Evolutionary conservation across 64 coral and sea anemone genomes (phyloP).

Genomic region (Porites lutea): DNA sequence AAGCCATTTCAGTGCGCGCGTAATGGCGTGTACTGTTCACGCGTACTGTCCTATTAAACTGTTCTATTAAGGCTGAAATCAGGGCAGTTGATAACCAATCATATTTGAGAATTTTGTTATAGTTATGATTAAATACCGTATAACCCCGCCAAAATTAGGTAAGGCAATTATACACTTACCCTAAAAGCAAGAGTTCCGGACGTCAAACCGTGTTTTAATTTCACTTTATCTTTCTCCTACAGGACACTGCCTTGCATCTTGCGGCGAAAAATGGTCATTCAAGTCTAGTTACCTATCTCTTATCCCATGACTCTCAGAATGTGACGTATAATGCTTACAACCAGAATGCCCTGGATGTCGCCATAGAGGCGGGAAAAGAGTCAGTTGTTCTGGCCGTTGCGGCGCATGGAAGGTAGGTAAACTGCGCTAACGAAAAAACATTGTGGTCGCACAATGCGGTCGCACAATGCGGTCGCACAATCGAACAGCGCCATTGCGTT

Average conservation of each 20-base stretch:
- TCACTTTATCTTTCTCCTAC: background rate
- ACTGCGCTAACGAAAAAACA: background rate
- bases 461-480: too few species aligned
- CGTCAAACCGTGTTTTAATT: background rate
- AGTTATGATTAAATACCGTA: too few species aligned
- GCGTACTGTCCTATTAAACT: too few species aligned
- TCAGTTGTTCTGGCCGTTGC: slow-evolving; percentile 66
- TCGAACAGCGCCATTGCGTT: too few species aligned
- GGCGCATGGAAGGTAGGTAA: slow-evolving; percentile 60
- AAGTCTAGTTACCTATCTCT: slow-evolving; percentile 62
- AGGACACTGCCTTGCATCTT: slow-evolving; percentile 87
- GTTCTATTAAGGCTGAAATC: too few species aligned
- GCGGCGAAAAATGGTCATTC: slow-evolving; percentile 89
- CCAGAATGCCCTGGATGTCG: slow-evolving; percentile 89
- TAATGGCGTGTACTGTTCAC: too few species aligned
- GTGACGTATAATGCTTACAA: slow-evolving; percentile 88
- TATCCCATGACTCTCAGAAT: slow-evolving; percentile 78
- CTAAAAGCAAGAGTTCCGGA: too few species aligned
- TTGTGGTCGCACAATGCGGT: background rate
- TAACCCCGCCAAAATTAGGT: too few species aligned
- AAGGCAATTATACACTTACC: too few species aligned
- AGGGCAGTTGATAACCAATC: too few species aligned
- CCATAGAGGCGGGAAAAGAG: slow-evolving; percentile 82
- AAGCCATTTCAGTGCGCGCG: too few species aligned
- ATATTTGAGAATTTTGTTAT: too few species aligned